These are phyloP conservation scores for Zaprionus bogoriensis DNA, from an alignment of 2,888 invertebrate genomes.

Conservation along the genomic window DNA sequence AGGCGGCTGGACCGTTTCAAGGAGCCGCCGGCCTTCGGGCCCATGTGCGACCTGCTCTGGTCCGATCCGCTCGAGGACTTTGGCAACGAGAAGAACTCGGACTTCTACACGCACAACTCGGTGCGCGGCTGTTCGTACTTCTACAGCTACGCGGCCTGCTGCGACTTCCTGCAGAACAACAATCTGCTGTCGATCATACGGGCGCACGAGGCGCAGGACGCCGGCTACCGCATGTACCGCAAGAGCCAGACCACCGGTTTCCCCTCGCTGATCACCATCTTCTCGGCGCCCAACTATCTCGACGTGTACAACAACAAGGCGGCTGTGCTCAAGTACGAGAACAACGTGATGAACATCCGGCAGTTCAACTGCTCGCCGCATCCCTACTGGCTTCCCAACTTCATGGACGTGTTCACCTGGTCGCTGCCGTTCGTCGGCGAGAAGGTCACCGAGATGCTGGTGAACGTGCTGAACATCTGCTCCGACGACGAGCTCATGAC, in stretches of 20 bases:
- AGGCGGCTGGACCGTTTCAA: conserved; percentile 98
- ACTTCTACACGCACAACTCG: conserved; percentile 99
- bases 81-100: conserved; percentile 97
- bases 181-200: conserved; percentile 99
- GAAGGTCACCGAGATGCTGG: conserved; percentile 99
- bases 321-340: conserved; percentile 99
- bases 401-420: conserved; percentile 99
- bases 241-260: conserved; percentile 99
- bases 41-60: conserved; percentile 99
- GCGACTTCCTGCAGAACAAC: conserved; percentile 99
- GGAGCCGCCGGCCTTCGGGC: conserved; percentile 99
- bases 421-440: conserved; percentile 99
- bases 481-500: conserved; percentile 99
- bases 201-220: conserved; percentile 99
- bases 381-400: conserved; percentile 99
- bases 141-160: conserved; percentile 99
- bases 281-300: conserved; percentile 99
- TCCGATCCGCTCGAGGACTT: conserved; percentile 99
- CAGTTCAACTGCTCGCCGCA: conserved; percentile 99
- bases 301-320: conserved; percentile 99
- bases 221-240: conserved; percentile 98
- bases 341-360: conserved; percentile 99
- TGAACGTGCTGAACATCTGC: conserved; percentile 99
- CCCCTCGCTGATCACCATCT: conserved; percentile 99
- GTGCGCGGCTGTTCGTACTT: conserved; percentile 99